These are phyloP conservation scores for Tympanoctomys barrerae DNA, from an alignment of 2,797 vertebrate species.

Conservation along the genomic window DNA sequence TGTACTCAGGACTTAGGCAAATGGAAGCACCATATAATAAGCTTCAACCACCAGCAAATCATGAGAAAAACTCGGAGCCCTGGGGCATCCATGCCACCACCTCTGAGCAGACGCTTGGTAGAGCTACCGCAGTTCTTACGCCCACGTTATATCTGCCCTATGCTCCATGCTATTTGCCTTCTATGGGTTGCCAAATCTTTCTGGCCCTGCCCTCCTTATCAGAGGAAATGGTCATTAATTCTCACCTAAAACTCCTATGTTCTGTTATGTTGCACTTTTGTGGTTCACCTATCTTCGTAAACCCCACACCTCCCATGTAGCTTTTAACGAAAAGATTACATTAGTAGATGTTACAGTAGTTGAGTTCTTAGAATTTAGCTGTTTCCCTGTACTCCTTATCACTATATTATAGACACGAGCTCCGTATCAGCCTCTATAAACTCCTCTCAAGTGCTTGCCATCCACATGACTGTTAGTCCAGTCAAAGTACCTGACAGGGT, in stretches of 20 bases:
- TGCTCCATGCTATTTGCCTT: background rate
- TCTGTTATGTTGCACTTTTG: background rate
- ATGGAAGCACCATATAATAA: background rate
- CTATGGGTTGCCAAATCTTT: background rate
- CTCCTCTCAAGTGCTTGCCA: background rate
- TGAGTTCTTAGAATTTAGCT: background rate
- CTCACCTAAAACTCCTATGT: background rate
- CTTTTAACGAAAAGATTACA: background rate
- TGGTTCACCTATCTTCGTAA: background rate
- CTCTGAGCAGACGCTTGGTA: background rate
- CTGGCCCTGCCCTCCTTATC: fast-evolving
- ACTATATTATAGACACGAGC: background rate
- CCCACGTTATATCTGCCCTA: background rate
- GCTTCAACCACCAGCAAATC: background rate
- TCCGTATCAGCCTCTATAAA: background rate
- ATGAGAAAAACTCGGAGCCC: background rate
- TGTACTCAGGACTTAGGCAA: background rate
- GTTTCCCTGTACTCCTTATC: background rate
- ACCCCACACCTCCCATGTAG: background rate
- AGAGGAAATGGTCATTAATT: background rate
- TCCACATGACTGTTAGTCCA: background rate
- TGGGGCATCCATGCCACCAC: background rate
- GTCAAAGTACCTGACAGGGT: background rate
- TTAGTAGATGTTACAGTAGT: background rate
- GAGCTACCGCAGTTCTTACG: fast-evolving